Evolutionary conservation across 2,888 invertebrate genomes (phyloP), one percentile per base, ranked within the genome.

Genomic region (Gastrophysa polygoni): DNA sequence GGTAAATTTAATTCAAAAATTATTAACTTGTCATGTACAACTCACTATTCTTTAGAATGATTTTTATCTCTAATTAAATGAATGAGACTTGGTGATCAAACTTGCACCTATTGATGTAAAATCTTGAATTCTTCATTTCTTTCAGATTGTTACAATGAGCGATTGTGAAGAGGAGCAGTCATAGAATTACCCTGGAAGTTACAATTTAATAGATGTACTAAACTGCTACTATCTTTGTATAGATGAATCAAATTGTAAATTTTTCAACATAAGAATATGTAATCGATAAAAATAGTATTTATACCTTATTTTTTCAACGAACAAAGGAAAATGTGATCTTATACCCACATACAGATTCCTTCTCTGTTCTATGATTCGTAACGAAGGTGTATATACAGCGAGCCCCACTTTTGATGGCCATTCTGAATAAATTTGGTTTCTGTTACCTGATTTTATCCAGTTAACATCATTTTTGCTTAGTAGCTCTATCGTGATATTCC

Each of bases 231-330:
- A 49, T 64, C 55, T 63, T 58, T 64, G 47, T 52, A 64, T 63
- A 60, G 62, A 55, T 64, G 64, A 67, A 61, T 63, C 52, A 60
- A 66, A 63, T 38, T 68, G 68, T 68, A 68, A 65, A 68, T 68
- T 68, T 63, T 64, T 62, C 24, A 24, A 68, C 67, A 61, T 69
- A 67, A 59, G 66, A 63, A 68, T 67, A 68, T 69, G 64, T 63
- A 58, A 61, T 67, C n/a, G 64, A 63, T 68, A 64, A 64, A n/a
- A 60, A 59, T 60, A 63, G 61, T 70, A 72, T 68, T 70, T 67
- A 68, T 67, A 63, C 60, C 69, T 71, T 70, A 71, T 72, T 72
- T 71, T 73, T 73, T 67, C 71, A 73, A 69, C 56, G 67, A 68
- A 68, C 64, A 62, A 67, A 68, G 64, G 68, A 71, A 54, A 65